These are phyloP conservation scores for Leptopilina drosophilae DNA, from an alignment of 2,888 invertebrate genomes.

Conservation along the genomic window DNA sequence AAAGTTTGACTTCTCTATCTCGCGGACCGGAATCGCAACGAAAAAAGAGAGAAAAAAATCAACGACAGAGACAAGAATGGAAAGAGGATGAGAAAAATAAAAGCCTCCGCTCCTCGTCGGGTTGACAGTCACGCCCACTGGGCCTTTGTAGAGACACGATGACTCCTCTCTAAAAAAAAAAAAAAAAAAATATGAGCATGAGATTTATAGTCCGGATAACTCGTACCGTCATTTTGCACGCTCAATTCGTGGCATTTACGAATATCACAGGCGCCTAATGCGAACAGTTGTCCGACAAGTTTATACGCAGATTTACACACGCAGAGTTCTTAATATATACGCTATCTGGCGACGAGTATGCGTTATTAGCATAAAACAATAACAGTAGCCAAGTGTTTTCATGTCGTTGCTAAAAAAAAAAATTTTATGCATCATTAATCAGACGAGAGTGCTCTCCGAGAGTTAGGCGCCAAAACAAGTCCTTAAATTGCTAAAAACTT, in stretches of 20 bases:
- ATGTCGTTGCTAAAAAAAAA: neutral
- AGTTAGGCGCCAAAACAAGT: neutral
- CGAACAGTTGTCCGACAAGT: slow-evolving; percentile 43
- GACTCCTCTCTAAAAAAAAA: slow-evolving; percentile 44
- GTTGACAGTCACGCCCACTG: slow-evolving; percentile 70
- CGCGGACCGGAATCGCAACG: slow-evolving; percentile 55
- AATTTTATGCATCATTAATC: slow-evolving; percentile 28
- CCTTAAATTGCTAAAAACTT: too few species aligned
- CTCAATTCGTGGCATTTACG: slow-evolving; percentile 66
- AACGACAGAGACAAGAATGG: slow-evolving; percentile 2
- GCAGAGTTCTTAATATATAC: too few species aligned
- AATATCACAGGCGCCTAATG: slow-evolving; percentile 51
- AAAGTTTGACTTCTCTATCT: slow-evolving; percentile 73
- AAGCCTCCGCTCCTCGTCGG: slow-evolving; percentile 50
- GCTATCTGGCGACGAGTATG: slow-evolving; percentile 42
- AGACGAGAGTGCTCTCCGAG: neutral
- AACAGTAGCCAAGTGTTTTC: slow-evolving; percentile 44
- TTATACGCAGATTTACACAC: neutral
- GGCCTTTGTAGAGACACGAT: slow-evolving; percentile 60
- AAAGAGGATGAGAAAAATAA: slow-evolving; percentile 51
- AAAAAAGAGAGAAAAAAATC: slow-evolving; percentile 45
- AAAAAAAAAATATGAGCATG: slow-evolving; percentile 46
- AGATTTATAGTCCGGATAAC: slow-evolving; percentile 71
- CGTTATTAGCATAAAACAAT: slow-evolving; percentile 64
- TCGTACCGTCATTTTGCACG: slow-evolving; percentile 70